Evolutionary conservation across 1,140 invertebrate species (phyloP), one percentile per base, ranked within the genome.

Genomic region (Probaryconus sp.): DNA sequence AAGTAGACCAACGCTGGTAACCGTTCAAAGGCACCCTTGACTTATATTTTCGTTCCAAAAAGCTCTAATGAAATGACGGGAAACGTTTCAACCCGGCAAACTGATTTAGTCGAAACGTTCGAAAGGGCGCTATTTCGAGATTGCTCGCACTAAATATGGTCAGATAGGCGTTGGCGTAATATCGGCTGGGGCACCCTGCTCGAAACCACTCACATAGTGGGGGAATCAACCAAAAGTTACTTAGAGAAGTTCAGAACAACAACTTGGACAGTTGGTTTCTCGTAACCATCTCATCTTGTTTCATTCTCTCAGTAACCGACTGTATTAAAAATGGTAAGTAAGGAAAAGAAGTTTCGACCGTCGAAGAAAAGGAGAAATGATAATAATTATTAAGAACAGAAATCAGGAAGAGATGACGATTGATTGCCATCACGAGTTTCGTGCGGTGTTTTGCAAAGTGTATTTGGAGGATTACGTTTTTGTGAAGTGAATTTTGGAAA

Each of bases 141-240:
- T 58, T 45, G 76, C 82, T 83, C 83, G 78, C 79, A 85, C 85
- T 86, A 86, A 85, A 86, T 86, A 86, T 85, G 84, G 84, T 85
- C 83, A 83, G 84, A 84, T 82, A 78, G 78, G 72, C 65, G 79
- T 81, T 74, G 61, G 68, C 75, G 74, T 78, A 80, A 64, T 76
- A 74, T 60, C 79, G 69, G 77, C 70, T 79, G 73, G 64, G 64
- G 64, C 79, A 85, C 76, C 79, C 82, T 78, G 70, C 76, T 78
- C 56, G 48, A 14, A 35, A 70, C 63, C 40, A 28, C 17, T 11
- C 0, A 1, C 63, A 56, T 47, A 53, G 82, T 83, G 84, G 83
- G 83, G 84, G 78, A 68, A 60, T 78, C 61, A 47, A 40, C 64
- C 63, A 69, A 81, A 85, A 85, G 80, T 85, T 86, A 86, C 84